These are phyloP conservation scores for Agapornis canus DNA, from an alignment of 2,797 vertebrate genomes.

Conservation along the genomic window DNA sequence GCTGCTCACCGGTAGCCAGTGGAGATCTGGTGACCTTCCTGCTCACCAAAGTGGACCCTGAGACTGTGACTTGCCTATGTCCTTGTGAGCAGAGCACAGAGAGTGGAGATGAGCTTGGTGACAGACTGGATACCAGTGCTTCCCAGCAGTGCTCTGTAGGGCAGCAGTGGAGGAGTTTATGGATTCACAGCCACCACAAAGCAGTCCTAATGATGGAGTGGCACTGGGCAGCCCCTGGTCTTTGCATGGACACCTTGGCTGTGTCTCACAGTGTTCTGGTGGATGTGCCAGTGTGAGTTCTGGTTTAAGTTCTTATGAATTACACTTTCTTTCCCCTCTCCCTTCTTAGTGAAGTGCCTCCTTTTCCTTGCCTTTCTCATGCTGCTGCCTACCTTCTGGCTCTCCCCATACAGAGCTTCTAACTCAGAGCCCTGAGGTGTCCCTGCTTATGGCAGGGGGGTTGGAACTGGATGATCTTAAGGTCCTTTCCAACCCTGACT, in stretches of 20 bases:
- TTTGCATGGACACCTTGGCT: not conserved
- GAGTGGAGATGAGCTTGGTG: not conserved
- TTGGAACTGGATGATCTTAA: too few species aligned
- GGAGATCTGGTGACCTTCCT: not conserved
- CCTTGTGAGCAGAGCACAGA: not conserved
- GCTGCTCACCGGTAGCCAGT: not conserved
- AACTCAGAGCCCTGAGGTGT: not conserved
- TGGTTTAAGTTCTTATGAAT: not conserved
- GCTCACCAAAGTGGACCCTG: not conserved
- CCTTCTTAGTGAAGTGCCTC: not conserved
- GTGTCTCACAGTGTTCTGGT: not conserved
- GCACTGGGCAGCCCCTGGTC: not conserved
- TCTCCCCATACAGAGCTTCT: not conserved
- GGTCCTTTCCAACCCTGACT: too few species aligned
- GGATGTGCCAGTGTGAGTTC: not conserved
- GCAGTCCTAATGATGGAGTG: not conserved
- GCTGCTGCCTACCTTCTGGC: not conserved
- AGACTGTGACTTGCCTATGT: not conserved
- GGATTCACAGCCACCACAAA: not conserved
- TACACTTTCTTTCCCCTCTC: not conserved
- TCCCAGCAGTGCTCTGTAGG: not conserved
- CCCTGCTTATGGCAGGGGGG: too few species aligned
- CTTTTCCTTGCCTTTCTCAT: not conserved
- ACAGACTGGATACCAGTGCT: too few species aligned
- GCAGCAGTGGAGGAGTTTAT: not conserved